Base-by-base conservation (phyloP, 2,888 invertebrate species). In the Morpho deidamia region DNA sequence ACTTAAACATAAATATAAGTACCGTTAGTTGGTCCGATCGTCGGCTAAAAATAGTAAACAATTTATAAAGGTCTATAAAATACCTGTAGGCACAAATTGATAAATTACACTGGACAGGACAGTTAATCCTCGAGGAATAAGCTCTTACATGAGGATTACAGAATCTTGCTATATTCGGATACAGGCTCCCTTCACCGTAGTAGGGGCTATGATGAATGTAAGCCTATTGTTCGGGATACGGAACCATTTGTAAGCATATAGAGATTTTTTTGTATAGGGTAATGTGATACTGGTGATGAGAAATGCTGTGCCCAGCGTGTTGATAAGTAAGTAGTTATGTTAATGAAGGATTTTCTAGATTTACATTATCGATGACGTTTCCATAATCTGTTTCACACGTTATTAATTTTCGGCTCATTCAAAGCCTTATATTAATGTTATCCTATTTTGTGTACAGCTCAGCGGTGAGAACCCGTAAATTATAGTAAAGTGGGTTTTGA, bases 101-200 rank as follows among this genome's bases (percentile, higher is more conserved):
- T 85, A 85, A 83, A 86, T 83, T 74, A 81, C 77, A 70, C 59
- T 59, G 74, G 73, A 78, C 76, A 34, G 41, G 42, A 77, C 69
- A 67, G 62, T 69, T 84, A 85, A 84, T 84, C 82, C 79, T 63
- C 65, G 68, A 65, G 69, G 72, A 84, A 82, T 78, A 77, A 76
- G 67, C 73, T 70, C 74, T 83, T 81, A 82, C 67, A 62, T 59
- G 61, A 65, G 74, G 82, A 82, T 83, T 82, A 82, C 75, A 75
- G 56, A 56, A 65, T 64, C 63, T 51, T 53, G 60, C 50, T 51
- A 53, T 55, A 34, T 46, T 39, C 42, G 54, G 60, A 53, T 51
- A 53, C 53, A 34, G 50, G 35, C 39, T 44, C 44, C 43, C 51
- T 37, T 38, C 37, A 38, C 48, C 14, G 11, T 38, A 43, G 46